Evolutionary conservation across 2,888 invertebrate genomes (phyloP), one percentile per base, ranked within the genome.

Genomic region (Scaptomyza parva): DNA sequence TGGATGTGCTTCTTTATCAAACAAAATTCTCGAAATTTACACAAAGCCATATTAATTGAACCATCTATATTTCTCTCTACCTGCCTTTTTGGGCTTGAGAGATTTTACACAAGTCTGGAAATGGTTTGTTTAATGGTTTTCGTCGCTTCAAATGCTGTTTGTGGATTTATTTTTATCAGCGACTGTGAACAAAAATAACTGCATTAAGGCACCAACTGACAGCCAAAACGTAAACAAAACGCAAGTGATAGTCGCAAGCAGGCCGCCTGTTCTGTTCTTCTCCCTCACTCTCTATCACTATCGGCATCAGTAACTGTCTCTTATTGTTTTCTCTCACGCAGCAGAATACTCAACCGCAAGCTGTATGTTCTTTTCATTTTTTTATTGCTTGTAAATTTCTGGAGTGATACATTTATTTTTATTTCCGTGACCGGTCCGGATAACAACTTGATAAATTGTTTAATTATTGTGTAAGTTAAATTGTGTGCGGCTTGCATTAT

Each of bases 21-120:
- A 72, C 62, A 53, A 63, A 70, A 66, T 81, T 68, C 55, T 76
- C 35, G 60, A 65, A 63, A 76, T 76, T 85, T 85, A 85, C 79
- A 81, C 80, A 85, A 78, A 78, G 57, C 41, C 52, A 65, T 82
- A 85, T 76, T 82, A 81, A 81, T 81, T 81, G 76, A 74, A 62
- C 50, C 60, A 40, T n/a, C 44, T 54, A 28, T 9, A 30, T 22
- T 12, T 11, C n/a, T 26, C 9, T 22, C 37, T 37, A 14, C 7
- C 11, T 48, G 54, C 47, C 53, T 53, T 79, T 69, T 65, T 76
- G 69, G 70, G 81, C 87, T 76, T 81, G 67, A 78, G 68, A 78
- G 81, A 81, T 62, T 78, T 81, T 75, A 69, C 66, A 75, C 72
- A 81, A 81, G 82, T 75, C 85, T 70, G 48, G 43, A 50, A 59